Conservation (phyloP, 2,113 vertebrate genomes). For the Arenaria interpres region DNA sequence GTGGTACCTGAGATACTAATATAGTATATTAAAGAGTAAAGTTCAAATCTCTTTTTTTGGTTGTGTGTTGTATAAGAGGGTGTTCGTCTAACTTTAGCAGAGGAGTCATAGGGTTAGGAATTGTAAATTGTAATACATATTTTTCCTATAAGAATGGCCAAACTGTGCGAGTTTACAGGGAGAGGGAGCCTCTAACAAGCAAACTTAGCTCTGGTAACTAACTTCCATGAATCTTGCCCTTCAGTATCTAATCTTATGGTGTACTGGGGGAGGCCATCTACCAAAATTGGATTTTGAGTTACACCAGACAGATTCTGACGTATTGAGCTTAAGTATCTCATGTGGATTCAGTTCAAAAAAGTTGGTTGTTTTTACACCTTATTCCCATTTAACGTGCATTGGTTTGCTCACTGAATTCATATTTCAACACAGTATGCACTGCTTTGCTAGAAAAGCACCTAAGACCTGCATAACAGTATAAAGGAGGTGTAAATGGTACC, state of each 20-base stretch:
- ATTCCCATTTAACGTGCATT: not conserved
- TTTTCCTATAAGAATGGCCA: not conserved
- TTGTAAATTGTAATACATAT: not conserved
- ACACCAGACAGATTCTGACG: not conserved
- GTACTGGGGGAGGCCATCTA: not conserved
- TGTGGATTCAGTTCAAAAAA: not conserved
- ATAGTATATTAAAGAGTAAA: not conserved
- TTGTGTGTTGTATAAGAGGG: rapidly evolving
- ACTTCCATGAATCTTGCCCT: not conserved
- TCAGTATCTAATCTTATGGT: not conserved
- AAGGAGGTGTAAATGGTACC: not conserved
- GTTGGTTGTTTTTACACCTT: not conserved
- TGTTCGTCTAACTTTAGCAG: not conserved
- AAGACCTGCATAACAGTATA: not conserved
- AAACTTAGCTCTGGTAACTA: not conserved
- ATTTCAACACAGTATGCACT: not conserved
- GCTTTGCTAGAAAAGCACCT: not conserved
- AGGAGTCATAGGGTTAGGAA: not conserved
- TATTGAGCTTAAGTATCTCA: not conserved
- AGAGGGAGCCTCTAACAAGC: not conserved
- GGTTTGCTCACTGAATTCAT: not conserved
- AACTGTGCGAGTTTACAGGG: not conserved
- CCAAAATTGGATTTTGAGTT: not conserved
- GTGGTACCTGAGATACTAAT: not conserved
- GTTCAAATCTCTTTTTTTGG: not conserved